Evolutionary conservation across 2,888 invertebrate species (phyloP).

Genomic region (Rotaria sp.): DNA sequence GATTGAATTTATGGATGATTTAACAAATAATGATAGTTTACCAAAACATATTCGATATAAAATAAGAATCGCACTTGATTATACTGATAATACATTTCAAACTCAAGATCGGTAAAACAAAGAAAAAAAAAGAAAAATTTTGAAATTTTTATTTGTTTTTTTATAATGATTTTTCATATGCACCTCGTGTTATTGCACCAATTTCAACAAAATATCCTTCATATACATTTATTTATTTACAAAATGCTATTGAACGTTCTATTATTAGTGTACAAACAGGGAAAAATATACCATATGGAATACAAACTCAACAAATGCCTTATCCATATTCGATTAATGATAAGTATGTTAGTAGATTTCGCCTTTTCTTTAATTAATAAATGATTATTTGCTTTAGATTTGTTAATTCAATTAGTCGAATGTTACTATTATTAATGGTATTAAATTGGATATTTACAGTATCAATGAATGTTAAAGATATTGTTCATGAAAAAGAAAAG

Average conservation of each 20-base stretch:
- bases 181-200: constrained; percentile 48
- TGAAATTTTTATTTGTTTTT: neutral
- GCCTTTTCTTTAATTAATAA: neutral
- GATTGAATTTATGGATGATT: constrained; percentile 23
- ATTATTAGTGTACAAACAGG: constrained; percentile 61
- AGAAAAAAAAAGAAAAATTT: neutral
- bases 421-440: constrained; percentile 58
- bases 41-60: constrained; percentile 36
- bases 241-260: constrained; percentile 73
- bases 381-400: neutral
- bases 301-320: constrained; percentile 66
- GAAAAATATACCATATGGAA: constrained; percentile 55
- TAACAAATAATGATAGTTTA: neutral
- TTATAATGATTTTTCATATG: neutral
- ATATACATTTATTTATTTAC: constrained; percentile 75
- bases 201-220: constrained; percentile 59
- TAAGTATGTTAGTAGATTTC: constrained; percentile 48
- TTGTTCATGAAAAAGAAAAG: constrained; percentile 58
- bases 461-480: constrained; percentile 57
- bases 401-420: constrained; percentile 30
- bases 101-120: neutral
- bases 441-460: constrained; percentile 58
- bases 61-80: constrained; percentile 32
- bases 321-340: constrained; percentile 65
- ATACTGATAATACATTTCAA: constrained; percentile 30